Evolutionary conservation across 2,113 vertebrate genomes (phyloP).

Genomic region (Alaudala cheleensis): DNA sequence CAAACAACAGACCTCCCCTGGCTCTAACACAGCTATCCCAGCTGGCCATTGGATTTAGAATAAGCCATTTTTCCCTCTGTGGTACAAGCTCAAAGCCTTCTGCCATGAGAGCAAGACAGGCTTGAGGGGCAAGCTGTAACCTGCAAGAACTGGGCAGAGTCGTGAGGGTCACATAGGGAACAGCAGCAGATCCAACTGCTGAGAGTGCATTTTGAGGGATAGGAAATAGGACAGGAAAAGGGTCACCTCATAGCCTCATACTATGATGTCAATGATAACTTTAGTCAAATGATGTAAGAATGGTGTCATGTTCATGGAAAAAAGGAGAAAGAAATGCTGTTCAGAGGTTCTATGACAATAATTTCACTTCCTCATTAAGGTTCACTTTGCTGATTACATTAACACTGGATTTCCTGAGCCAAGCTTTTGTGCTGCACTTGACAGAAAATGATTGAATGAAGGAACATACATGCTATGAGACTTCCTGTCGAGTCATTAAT

Average conservation of each 20-base stretch:
- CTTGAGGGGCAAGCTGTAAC: neutral
- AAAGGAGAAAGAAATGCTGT: neutral
- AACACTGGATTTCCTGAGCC: neutral
- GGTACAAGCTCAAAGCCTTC: neutral
- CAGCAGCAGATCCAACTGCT: neutral
- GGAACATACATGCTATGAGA: neutral
- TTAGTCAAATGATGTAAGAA: neutral
- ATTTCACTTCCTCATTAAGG: constrained; percentile 28
- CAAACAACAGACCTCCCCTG: neutral
- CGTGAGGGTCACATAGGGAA: neutral
- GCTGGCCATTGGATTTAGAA: rapidly evolving
- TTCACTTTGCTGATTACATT: neutral
- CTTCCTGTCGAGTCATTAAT: neutral
- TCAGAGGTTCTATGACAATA: neutral
- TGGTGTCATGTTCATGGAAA: neutral
- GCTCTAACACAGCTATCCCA: neutral
- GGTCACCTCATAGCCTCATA: neutral
- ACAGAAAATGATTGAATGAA: neutral
- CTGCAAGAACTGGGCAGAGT: neutral
- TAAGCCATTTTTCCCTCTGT: neutral
- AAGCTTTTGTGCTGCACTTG: neutral
- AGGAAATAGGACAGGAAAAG: neutral
- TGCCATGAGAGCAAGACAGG: neutral
- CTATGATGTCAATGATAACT: neutral
- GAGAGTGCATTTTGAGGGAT: neutral